A percentile compares a stretch with the other conserved stretches of the same genome.
These are phyloP conservation scores for Erpornis zantholeuca DNA, from an alignment of 2,113 vertebrate species.

Conservation along the genomic window DNA sequence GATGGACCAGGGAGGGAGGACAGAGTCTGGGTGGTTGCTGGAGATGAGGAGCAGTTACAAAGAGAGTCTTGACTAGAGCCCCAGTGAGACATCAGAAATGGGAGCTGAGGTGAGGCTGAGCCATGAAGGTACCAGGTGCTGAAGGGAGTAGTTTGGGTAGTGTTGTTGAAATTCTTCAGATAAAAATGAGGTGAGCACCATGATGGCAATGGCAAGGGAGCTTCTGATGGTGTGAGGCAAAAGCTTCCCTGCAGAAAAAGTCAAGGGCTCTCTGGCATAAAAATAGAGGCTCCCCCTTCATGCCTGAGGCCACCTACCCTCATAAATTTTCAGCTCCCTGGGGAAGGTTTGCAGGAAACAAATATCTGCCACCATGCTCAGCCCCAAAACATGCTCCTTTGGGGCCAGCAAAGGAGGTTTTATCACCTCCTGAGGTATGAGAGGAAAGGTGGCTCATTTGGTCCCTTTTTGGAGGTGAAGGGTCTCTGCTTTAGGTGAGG, in stretches of 20 bases:
- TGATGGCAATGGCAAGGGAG: not conserved
- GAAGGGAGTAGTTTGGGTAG: not conserved
- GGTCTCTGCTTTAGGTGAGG: not conserved
- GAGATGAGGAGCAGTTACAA: not conserved
- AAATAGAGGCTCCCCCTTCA: not conserved
- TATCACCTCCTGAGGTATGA: not conserved
- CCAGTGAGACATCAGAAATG: not conserved
- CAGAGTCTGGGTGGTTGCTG: not conserved
- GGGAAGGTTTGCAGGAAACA: not conserved
- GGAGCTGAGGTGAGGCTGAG: not conserved
- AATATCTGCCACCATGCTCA: not conserved
- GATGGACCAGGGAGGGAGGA: not conserved
- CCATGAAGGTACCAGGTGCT: not conserved
- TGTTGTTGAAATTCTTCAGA: not conserved
- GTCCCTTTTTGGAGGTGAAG: not conserved
- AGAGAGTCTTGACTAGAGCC: not conserved
- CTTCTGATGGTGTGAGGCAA: not conserved
- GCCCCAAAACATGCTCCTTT: not conserved
- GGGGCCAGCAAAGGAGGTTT: not conserved
- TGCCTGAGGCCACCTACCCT: not conserved
- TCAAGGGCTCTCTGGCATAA: not conserved
- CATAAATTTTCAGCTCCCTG: not conserved
- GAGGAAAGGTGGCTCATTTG: not conserved
- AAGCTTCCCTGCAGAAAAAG: not conserved
- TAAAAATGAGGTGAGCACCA: not conserved